Evolutionary conservation across 2,113 vertebrate species (phyloP).

Genomic region (Ranitomeya variabilis): DNA sequence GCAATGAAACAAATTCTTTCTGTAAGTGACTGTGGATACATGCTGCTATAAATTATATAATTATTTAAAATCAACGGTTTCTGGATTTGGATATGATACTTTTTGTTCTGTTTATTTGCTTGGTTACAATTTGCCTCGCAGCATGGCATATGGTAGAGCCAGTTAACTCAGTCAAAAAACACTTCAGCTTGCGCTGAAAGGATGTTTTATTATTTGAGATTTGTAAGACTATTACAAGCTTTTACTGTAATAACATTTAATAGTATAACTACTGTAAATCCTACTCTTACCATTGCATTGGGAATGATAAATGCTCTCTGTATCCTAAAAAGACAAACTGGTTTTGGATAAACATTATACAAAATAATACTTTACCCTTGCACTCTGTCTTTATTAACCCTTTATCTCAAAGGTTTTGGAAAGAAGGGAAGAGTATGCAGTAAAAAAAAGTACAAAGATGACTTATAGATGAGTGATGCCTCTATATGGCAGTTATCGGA

Average conservation of each 20-base stretch:
- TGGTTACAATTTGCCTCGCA: constrained; percentile 5
- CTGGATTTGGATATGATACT: not conserved
- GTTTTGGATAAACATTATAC: not conserved
- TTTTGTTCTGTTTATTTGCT: constrained; percentile 9
- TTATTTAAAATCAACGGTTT: not conserved
- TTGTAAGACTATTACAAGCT: not conserved
- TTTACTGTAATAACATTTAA: not conserved
- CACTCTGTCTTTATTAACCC: not conserved
- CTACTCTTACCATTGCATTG: not conserved
- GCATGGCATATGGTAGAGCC: not conserved
- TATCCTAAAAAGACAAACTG: not conserved
- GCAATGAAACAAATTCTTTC: not conserved
- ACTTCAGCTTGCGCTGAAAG: not conserved
- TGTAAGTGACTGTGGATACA: not conserved
- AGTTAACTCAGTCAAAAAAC: not conserved
- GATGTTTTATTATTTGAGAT: not conserved
- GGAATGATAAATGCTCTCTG: not conserved
- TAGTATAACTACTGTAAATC: not conserved
- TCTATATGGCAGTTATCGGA: too few species aligned
- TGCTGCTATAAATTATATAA: constrained; percentile 13
- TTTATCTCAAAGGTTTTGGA: not conserved
- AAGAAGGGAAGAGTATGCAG: not conserved
- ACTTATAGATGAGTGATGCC: too few species aligned
- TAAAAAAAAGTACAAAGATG: too few species aligned
- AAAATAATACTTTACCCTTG: not conserved